A percentile compares a stretch with the other conserved stretches of the same genome.
Conservation (phyloP, 2,888 invertebrate species). For the Lasioglossum marginatum region DNA sequence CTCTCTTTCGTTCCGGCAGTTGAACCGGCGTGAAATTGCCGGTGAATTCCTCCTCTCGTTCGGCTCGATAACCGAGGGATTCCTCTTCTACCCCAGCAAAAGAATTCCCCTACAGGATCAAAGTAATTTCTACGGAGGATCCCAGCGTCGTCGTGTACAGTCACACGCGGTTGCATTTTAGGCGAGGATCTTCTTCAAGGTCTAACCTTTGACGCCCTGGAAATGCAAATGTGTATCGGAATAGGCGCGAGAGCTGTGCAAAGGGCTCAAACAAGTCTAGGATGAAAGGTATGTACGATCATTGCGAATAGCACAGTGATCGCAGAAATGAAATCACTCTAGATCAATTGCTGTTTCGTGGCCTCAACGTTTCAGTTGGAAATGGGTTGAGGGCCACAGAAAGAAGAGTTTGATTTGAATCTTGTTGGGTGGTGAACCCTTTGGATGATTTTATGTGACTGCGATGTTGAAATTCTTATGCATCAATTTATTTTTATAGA, state of each 20-base stretch:
- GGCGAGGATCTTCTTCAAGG: conserved; percentile 1
- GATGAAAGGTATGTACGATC: conserved; percentile 21
- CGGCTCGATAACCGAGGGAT: conserved; percentile 47
- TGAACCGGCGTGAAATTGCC: conserved; percentile 63
- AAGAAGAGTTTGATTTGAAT: background rate
- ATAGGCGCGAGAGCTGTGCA: background rate
- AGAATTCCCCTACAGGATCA: conserved; percentile 52
- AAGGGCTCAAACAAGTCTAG: background rate
- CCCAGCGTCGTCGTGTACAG: background rate
- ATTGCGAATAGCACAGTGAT: background rate
- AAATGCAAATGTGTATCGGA: conserved; percentile 26
- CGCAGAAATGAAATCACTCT: background rate
- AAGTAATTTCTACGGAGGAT: conserved; percentile 64
- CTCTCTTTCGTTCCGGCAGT: conserved; percentile 43
- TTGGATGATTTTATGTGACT: too few relatives aligned
- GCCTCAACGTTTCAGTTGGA: background rate
- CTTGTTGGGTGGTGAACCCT: too few relatives aligned
- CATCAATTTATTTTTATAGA: too few relatives aligned
- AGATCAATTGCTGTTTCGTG: background rate
- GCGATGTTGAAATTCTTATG: too few relatives aligned
- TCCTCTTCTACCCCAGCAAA: conserved; percentile 36
- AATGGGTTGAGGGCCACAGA: background rate
- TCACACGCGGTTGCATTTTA: background rate
- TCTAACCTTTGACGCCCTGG: conserved; percentile 26
- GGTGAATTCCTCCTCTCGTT: conserved; percentile 47